Evolutionary conservation across 2,113 vertebrate genomes (phyloP).

Genomic region (Corythornis vintsioides): DNA sequence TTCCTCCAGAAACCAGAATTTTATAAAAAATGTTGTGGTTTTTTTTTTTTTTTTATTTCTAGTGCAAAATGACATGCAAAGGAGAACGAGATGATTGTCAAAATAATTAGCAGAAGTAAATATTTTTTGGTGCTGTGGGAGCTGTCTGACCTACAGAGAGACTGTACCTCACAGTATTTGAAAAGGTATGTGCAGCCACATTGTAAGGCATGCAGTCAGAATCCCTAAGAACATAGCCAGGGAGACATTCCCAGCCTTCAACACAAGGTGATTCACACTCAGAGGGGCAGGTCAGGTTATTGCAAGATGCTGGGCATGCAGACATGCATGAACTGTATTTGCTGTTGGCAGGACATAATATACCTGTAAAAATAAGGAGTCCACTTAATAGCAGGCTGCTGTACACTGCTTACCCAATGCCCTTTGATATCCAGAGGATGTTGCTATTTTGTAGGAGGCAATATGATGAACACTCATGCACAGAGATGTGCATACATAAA

Average conservation of each 20-base stretch:
- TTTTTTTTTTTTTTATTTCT: not conserved
- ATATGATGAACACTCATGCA: not conserved
- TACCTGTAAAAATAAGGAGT: conserved; percentile 19
- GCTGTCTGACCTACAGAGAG: not conserved
- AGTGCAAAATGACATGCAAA: not conserved
- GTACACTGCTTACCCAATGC: not conserved
- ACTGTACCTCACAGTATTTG: conserved; percentile 63
- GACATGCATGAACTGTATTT: conserved; percentile 60
- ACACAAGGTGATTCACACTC: conserved; percentile 56
- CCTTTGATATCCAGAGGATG: not conserved
- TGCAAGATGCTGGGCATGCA: conserved; percentile 72
- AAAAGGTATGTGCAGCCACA: conserved; percentile 70
- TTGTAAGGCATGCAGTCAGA: conserved; percentile 69
- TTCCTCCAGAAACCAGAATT: not conserved
- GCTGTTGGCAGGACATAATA: conserved; percentile 64
- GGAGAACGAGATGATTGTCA: not conserved
- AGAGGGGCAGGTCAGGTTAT: conserved; percentile 50
- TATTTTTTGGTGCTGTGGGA: not conserved
- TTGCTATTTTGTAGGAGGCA: not conserved
- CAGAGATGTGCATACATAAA: not conserved
- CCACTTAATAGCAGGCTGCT: not conserved
- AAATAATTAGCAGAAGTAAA: not conserved
- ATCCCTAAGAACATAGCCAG: conserved; percentile 70
- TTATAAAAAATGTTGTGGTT: not conserved
- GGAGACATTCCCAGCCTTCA: conserved; percentile 74